Evolutionary conservation across 2,888 invertebrate species (phyloP), one percentile per base, ranked within the genome.

Genomic region (Cataglyphis rosenhaueri): DNA sequence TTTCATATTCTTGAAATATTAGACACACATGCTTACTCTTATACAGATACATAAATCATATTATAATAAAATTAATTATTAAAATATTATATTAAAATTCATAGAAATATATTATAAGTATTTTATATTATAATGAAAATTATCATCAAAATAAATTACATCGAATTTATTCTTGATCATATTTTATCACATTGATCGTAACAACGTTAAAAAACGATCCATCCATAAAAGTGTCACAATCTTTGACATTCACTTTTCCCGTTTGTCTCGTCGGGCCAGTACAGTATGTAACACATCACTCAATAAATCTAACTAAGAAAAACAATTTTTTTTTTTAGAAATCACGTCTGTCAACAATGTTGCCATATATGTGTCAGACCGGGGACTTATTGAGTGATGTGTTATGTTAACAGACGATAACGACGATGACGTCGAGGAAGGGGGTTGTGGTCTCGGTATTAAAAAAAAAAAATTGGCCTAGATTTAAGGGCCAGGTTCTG

Each of bases 401-500:
- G 21, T 21, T 21, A 78, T 65, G 57, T 65, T 68, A 48, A 61
- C 64, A 48, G 48, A 75, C 76, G 73, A 65, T 52, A 52, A 52
- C 52, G 73, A 66, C 44, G 76, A 44, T 52, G 15, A 48, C 35
- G n/a, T 32, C 15, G 59, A 65, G 68, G 55, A 88, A 88, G 88
- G 91, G 93, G 92, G 87, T n/a, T 52, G 52, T 87, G 90, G 89
- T 78, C 89, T 83, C 57, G 52, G 32, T 18, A 29, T 48, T 78
- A 48, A 32, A 78, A 78, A 21, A 21, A 44, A 29, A 70, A 44
- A 68, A 32, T 59, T n/a, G 90, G 83, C 88, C 91, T 87, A 87
- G 85, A 87, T 89, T 85, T 73, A 83, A 86, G 71, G 84, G 84
- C 84, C 18, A 75, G 85, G 48, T 32, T 82, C 85, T 41, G 62